Evolutionary conservation across 2,888 invertebrate genomes (phyloP).

Genomic region (Drosophila siamana): DNA sequence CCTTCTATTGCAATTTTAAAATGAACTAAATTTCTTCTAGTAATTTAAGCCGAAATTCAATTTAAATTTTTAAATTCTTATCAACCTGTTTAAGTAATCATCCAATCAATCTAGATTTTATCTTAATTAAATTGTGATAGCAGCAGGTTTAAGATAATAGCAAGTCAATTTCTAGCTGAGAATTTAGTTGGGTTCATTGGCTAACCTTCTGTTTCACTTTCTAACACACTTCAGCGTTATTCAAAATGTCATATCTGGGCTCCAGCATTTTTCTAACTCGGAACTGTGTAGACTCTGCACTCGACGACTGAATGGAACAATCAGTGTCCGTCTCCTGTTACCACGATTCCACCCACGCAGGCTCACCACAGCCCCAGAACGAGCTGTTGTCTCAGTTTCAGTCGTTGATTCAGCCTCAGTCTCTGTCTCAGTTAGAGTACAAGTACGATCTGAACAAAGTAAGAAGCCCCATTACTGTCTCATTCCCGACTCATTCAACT

Average conservation of each 20-base stretch:
- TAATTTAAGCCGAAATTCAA: neutral
- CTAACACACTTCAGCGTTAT: slow-evolving; percentile 34
- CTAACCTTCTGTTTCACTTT: slow-evolving; percentile 43
- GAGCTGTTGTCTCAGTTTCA: slow-evolving; percentile 56
- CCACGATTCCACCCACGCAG: slow-evolving; percentile 68
- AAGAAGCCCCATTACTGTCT: slow-evolving; percentile 84
- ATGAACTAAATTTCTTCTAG: neutral
- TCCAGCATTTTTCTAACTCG: slow-evolving; percentile 25
- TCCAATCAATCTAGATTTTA: neutral
- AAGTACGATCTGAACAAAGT: slow-evolving; percentile 70
- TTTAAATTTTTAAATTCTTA: neutral
- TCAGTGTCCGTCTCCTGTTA: slow-evolving; percentile 67
- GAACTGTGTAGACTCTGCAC: neutral
- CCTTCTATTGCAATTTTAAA: neutral
- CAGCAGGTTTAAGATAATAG: slow-evolving; percentile 1
- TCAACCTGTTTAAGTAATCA: neutral
- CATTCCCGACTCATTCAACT: slow-evolving; percentile 82
- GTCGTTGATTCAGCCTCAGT: too few relatives aligned
- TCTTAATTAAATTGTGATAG: slow-evolving; percentile 6
- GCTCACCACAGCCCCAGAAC: slow-evolving; percentile 18
- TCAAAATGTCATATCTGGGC: slow-evolving; percentile 29
- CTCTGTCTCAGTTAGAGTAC: too few relatives aligned
- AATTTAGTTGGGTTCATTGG: slow-evolving; percentile 23
- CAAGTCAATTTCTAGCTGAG: slow-evolving; percentile 14
- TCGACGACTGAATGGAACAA: slow-evolving; percentile 35